Conservation (phyloP, 2,888 invertebrate genomes). For the Patella depressa region DNA sequence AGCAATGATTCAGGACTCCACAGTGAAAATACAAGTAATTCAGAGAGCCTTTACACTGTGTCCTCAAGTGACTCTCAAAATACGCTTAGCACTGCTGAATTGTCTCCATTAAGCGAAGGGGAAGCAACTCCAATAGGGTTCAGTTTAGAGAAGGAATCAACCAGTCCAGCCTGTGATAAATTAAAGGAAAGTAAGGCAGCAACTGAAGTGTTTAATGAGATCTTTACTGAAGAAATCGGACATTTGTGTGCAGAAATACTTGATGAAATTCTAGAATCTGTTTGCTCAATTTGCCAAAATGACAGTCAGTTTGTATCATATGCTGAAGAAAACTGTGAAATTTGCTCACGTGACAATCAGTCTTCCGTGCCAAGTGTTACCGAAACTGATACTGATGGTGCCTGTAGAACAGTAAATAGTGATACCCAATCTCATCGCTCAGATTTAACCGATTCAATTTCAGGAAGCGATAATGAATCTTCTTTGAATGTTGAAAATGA, state of each 20-base stretch:
- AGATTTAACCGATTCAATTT: too few species aligned
- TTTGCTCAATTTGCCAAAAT: constrained; percentile 6
- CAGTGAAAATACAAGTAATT: constrained; percentile 61
- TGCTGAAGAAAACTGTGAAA: background rate
- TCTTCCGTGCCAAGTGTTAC: background rate
- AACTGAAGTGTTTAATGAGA: background rate
- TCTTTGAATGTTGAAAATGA: too few species aligned
- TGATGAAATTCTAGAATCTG: constrained; percentile 20
- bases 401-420: too few species aligned
- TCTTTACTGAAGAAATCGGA: constrained; percentile 16
- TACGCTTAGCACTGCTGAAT: constrained; percentile 25
- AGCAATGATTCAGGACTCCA: constrained; percentile 65
- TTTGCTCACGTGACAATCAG: background rate
- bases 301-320: background rate
- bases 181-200: background rate
- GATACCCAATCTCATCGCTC: too few species aligned
- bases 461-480: too few species aligned
- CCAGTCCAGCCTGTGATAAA: constrained; percentile 5
- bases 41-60: constrained; percentile 50
- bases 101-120: background rate
- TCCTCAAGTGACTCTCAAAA: constrained; percentile 41
- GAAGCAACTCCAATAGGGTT: constrained; percentile 12
- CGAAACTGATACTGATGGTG: too few species aligned
- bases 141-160: constrained; percentile 2
- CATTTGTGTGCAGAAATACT: constrained; percentile 37